A percentile compares a stretch with the other conserved stretches of the same genome.
Conservation (phyloP, 1,140 invertebrate species). For the Pteromalus puparum region DNA sequence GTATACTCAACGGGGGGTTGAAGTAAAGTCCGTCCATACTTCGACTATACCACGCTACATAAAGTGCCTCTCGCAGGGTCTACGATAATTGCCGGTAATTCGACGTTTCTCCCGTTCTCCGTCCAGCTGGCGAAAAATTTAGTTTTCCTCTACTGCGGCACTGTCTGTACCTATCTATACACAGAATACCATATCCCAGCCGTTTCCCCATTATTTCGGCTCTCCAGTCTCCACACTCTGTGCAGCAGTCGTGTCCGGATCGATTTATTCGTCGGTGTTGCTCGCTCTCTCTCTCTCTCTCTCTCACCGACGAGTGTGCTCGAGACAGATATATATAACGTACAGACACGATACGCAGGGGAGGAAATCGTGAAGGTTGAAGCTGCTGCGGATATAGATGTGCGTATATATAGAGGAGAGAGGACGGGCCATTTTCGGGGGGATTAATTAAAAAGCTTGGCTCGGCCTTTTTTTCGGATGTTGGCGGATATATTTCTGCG, state of each 20-base stretch:
- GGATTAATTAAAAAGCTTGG: constrained; percentile 2
- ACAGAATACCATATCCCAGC: not conserved
- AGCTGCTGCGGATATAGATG: not conserved
- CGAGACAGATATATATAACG: not conserved
- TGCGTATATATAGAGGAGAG: not conserved
- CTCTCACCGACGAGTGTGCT: not conserved
- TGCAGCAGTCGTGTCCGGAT: not conserved
- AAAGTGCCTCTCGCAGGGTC: not conserved
- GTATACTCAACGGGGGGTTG: not conserved
- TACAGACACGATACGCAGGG: not conserved
- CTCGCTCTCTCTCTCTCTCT: not conserved
- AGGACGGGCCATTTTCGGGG: constrained; percentile 1
- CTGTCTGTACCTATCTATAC: too few relatives aligned
- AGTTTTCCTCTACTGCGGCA: not conserved
- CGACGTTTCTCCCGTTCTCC: not conserved
- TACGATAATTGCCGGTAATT: constrained; percentile 12
- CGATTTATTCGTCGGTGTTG: not conserved
- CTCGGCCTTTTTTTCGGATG: not conserved
- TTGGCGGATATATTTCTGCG: not conserved
- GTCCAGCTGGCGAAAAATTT: constrained; percentile 6
- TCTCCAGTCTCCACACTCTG: not conserved
- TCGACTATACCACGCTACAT: too few relatives aligned
- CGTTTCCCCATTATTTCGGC: not conserved
- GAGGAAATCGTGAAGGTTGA: not conserved
- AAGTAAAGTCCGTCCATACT: not conserved